These are phyloP conservation scores for Hydrozoanthus tunicans DNA, from an alignment of 64 coral and sea anemone species.

Conservation along the genomic window DNA sequence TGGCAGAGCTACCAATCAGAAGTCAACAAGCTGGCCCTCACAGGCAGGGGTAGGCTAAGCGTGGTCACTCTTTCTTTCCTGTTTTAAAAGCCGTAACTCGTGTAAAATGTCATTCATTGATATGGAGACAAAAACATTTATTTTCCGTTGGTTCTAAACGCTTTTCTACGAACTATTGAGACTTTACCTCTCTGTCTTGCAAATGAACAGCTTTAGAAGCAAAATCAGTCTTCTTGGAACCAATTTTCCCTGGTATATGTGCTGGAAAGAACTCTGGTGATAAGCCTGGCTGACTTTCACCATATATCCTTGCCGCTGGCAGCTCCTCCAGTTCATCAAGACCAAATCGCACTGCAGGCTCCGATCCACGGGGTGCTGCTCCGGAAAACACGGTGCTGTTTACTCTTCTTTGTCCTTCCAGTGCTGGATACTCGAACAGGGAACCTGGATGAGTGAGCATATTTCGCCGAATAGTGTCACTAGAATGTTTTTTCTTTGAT, in stretches of 20 bases:
- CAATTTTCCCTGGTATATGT: neutral
- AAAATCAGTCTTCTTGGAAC: neutral
- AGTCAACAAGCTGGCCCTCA: too few species aligned
- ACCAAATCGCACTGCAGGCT: neutral
- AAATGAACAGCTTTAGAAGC: conserved; percentile 28
- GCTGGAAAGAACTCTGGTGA: conserved; percentile 64
- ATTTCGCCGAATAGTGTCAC: neutral
- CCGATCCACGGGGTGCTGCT: neutral
- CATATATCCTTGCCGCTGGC: neutral
- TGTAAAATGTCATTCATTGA: neutral
- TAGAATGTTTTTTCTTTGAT: neutral
- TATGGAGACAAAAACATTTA: neutral
- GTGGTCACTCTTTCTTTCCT: neutral
- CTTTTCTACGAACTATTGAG: neutral
- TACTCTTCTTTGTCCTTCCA: conserved; percentile 15
- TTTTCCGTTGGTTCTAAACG: neutral
- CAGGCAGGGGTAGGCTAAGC: too few species aligned
- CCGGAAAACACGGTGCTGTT: neutral
- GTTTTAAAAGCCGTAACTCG: neutral
- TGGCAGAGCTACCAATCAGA: neutral
- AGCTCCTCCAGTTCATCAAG: neutral
- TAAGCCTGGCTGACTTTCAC: neutral
- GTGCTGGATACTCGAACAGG: conserved; percentile 43
- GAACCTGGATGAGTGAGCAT: conserved; percentile 53
- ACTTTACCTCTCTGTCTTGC: conserved; percentile 53